Percentiles rank a stretch among this genome's conserved stretches.
Conservation (phyloP, 1,140 invertebrate genomes). For the Pollicipes pollicipes region DNA sequence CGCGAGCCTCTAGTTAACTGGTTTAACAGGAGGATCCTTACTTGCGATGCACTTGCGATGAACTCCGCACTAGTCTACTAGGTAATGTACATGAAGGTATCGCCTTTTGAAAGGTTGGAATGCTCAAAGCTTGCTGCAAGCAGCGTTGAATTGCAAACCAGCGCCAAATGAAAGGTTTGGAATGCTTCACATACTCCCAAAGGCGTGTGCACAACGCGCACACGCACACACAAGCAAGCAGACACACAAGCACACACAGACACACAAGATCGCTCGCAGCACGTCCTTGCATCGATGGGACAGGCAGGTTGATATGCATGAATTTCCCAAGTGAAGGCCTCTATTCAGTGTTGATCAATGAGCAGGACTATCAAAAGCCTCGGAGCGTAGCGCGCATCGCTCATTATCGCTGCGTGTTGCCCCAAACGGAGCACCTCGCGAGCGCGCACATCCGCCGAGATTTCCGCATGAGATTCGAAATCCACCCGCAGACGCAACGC, state of each 20-base stretch:
- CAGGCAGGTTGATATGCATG: slow-evolving; percentile 28
- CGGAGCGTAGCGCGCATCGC: too few species aligned
- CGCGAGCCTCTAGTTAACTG: too few species aligned
- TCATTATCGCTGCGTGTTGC: not conserved
- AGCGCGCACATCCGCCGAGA: not conserved
- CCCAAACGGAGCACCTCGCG: not conserved
- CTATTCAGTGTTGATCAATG: not conserved
- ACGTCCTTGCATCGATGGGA: slow-evolving; percentile 17
- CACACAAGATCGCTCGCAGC: not conserved
- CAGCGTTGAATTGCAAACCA: too few species aligned
- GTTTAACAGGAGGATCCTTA: too few species aligned
- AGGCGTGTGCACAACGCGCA: too few species aligned
- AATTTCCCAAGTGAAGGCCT: slow-evolving; percentile 2
- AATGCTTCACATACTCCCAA: too few species aligned
- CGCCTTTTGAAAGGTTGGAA: too few species aligned
- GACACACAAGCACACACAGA: slow-evolving; percentile 9
- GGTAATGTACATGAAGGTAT: too few species aligned
- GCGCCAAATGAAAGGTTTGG: too few species aligned
- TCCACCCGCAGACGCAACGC: not conserved
- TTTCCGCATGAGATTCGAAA: not conserved
- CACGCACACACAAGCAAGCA: slow-evolving; percentile 9
- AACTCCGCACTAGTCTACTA: too few species aligned
- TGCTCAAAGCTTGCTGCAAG: too few species aligned
- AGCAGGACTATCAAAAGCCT: not conserved
- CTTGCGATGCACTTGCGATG: too few species aligned